Conservation (phyloP, 1,140 invertebrate genomes). For the Cryptotermes secundus region DNA sequence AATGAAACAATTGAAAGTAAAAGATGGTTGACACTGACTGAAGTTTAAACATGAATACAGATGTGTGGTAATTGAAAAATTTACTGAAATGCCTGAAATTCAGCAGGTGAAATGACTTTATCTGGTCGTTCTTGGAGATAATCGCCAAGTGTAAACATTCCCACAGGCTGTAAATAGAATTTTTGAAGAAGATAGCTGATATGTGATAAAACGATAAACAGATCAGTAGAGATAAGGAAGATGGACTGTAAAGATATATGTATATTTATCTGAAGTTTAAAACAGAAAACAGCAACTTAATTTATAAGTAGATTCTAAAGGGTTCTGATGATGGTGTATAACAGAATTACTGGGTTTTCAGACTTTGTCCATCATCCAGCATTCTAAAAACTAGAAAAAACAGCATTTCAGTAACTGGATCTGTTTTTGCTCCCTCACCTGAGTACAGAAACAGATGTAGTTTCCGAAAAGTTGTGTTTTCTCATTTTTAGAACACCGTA, state of each 20-base stretch:
- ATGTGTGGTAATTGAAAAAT: not conserved
- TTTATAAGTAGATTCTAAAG: no score
- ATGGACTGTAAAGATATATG: not conserved
- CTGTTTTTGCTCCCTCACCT: no score
- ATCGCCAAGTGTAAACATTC: not conserved
- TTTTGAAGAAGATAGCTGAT: not conserved
- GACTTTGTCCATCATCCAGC: no score
- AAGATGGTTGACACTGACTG: conserved; percentile 23
- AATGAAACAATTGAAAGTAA: conserved; percentile 28
- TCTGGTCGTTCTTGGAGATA: not conserved
- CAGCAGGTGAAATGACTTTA: not conserved
- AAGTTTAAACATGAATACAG: not conserved
- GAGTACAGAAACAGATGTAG: no score
- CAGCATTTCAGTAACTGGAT: no score
- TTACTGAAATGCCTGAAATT: not conserved
- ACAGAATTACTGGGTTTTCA: no score
- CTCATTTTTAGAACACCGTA: no score
- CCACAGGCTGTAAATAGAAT: not conserved
- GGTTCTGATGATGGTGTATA: no score
- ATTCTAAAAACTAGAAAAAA: no score
- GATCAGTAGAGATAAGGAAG: not conserved
- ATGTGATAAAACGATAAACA: not conserved
- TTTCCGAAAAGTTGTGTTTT: no score
- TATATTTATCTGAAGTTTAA: not conserved
- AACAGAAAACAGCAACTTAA: not conserved